Evolutionary conservation across 1,140 invertebrate genomes (phyloP), one percentile per base, ranked within the genome.

Genomic region (Pteromalus puparum): DNA sequence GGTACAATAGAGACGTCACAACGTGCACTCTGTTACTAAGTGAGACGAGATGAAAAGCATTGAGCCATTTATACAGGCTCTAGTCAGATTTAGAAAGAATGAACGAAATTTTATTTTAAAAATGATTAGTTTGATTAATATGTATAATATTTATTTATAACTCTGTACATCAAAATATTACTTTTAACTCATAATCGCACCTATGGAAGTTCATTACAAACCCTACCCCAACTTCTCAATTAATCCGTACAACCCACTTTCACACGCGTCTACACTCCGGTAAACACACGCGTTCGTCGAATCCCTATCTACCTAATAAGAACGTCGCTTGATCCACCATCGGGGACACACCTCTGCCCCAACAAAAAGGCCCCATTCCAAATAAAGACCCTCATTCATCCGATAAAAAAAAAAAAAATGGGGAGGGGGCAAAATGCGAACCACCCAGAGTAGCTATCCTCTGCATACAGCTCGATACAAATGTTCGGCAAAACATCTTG

Each of bases 401-500:
- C 53, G 15, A 61, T 61, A 18, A 48, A 18, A 48, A 34, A 9
- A n/a, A n/a, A 48, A 18, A 48, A 34, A 9, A n/a, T 12, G 2
- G 21, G 53, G 48, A 67, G 76, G 9, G 28, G 75, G 24, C 53
- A 38, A 38, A 42, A 42, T 9, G 24, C 21, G 53, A 6, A 78
- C 26, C 53, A 61, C 53, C 53, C 53, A 61, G 21, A n/a, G n/a
- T n/a, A n/a, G 21, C 18, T 42, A 42, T 42, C 38, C 53, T n/a
- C 21, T 7, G 18, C 18, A 61, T n/a, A 48, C 21, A n/a, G 53
- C 53, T 21, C 24, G 89, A 92, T 90, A 91, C 90, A 90, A 92
- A 92, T 90, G 90, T 92, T 92, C 90, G 86, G 90, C 90, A 90
- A 90, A 91, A 92, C 89, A 90, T 91, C 90, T 92, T 90, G 89